Evolutionary conservation across 2,797 vertebrate genomes (phyloP).

Genomic region (Sandelia bainsii): DNA sequence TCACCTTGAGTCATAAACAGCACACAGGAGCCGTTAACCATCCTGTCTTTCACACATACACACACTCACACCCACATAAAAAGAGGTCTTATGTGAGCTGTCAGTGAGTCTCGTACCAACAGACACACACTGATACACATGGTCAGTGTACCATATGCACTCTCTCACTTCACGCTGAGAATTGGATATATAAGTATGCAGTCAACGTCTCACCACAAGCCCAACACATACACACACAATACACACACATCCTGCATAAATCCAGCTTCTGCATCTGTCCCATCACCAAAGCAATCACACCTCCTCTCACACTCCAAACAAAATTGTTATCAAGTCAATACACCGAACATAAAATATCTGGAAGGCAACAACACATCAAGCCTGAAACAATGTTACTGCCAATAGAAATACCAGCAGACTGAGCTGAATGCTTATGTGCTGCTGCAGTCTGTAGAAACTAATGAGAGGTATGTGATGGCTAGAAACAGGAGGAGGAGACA

Average conservation of each 20-base stretch:
- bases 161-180: conserved; percentile 32
- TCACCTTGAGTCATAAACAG: conserved; percentile 32
- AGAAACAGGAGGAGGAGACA: conserved; percentile 54
- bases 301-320: conserved; percentile 14
- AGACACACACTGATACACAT: conserved; percentile 23
- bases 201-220: conserved; percentile 7
- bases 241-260: conserved; percentile 34
- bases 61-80: background rate
- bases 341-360: conserved; percentile 29
- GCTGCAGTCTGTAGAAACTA: conserved; percentile 45
- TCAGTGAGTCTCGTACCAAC: conserved; percentile 16
- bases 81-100: background rate
- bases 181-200: conserved; percentile 31
- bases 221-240: background rate
- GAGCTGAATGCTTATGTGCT: conserved; percentile 33
- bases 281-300: conserved; percentile 60
- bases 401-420: conserved; percentile 18
- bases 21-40: conserved; percentile 11
- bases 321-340: conserved; percentile 13
- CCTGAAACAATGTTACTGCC: conserved; percentile 12
- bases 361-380: conserved; percentile 36
- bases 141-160: conserved; percentile 18
- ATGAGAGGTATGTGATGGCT: conserved; percentile 50
- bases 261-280: conserved; percentile 24
- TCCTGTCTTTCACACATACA: background rate